Evolutionary conservation across 2,797 vertebrate species (phyloP), one percentile per base, ranked within the genome.

Genomic region (Lemur catta): DNA sequence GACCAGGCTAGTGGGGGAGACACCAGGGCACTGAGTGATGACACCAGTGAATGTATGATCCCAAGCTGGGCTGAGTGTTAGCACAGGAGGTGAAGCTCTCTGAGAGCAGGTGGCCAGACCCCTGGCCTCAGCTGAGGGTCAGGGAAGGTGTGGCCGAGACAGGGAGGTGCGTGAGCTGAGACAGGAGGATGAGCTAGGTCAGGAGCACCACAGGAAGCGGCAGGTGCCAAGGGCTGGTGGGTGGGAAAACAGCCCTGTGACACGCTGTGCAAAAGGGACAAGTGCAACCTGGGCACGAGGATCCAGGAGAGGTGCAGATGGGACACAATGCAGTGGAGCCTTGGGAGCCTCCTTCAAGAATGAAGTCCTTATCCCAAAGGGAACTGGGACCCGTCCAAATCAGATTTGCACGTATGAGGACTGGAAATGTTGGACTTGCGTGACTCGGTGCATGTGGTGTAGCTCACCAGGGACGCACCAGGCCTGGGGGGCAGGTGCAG

Each of bases 361-460:
- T 1, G 6, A 6, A 4, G 12, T 81, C 38, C 85, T 24, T 71
- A 78, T 35, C n/a, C 28, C n/a, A 75, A 82, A 84, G 18, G 38
- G 13, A 35, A 26, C 33, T 9, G 10, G 71, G 17, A 48, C 30
- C 24, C 18, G 63, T 24, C 17, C 8, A 3, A 18, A 55, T 59
- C n/a, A 46, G 30, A 80, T 50, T 18, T 71, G 22, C 52, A 52
- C 22, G 33, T 0, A 41, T 35, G 43, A 57, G 17, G n/a, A 76
- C 18, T 14, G 33, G 17, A 13, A 6, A 4, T 9, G 57, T 74
- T 2, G 8, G 24, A 11, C 28, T 78, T 38, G 41, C 11, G 0
- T 33, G 38, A 76, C 35, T 41, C 11, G 26, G 50, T 12, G 43
- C 15, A 4, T 0, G 0, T 3, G 7, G 13, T 6, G 6, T 24